These are phyloP conservation scores for Mnemiopsis leidyi DNA, from an alignment of 37 sponge, comb jelly and placozoan genomes.

Conservation along the genomic window DNA sequence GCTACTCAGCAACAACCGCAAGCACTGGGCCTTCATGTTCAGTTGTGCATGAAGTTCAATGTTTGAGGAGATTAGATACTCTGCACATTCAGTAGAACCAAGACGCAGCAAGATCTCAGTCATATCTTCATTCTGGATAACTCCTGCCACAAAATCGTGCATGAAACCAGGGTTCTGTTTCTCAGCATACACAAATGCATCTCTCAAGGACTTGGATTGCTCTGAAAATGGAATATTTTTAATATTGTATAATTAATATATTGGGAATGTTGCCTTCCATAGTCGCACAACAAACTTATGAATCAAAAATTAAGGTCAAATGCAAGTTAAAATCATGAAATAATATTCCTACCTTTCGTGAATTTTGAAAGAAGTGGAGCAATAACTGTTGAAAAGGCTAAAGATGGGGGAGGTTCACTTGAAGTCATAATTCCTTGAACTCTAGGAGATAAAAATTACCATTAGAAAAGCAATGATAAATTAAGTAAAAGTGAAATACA, in stretches of 20 bases:
- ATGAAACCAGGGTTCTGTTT: slow-evolving; percentile 60
- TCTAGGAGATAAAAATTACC: no score
- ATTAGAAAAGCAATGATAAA: no score
- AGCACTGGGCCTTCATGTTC: slow-evolving; percentile 27
- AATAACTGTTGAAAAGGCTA: slow-evolving; percentile 34
- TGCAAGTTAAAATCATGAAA: neutral
- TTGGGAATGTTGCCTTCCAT: no score
- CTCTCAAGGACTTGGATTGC: neutral
- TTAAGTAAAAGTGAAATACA: no score
- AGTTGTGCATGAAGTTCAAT: slow-evolving; percentile 39
- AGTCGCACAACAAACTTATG: no score
- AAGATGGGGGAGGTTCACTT: slow-evolving; percentile 28
- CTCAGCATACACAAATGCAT: slow-evolving; percentile 55
- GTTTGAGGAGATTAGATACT: neutral
- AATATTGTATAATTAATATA: neutral
- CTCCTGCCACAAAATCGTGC: slow-evolving; percentile 50
- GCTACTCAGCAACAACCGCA: slow-evolving; percentile 5
- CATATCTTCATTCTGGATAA: slow-evolving; percentile 53
- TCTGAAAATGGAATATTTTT: slow-evolving; percentile 10
- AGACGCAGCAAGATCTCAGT: slow-evolving; percentile 29
- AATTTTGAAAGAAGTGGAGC: slow-evolving; percentile 13
- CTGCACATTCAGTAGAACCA: slow-evolving; percentile 21
- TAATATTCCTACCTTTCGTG: neutral
- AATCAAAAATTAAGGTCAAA: neutral
- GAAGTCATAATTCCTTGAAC: neutral